Evolutionary conservation across 2,888 invertebrate species (phyloP).

Genomic region (Lasioglossum calceatum): DNA sequence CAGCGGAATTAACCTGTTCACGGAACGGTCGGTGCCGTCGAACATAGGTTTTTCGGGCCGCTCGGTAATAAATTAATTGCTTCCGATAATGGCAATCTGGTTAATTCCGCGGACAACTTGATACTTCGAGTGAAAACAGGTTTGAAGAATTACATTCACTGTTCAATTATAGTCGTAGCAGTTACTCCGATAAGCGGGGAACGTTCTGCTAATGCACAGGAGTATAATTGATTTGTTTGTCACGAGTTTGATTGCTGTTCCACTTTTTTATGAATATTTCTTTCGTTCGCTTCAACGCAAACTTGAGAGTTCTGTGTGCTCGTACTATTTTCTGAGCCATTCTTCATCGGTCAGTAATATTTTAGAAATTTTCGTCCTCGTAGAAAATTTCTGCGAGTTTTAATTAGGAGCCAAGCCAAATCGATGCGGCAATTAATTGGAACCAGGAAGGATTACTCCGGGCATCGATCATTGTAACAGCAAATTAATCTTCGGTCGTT

Average conservation of each 20-base stretch:
- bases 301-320: not conserved
- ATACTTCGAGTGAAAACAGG: not conserved
- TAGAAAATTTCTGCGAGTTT: not conserved
- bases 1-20: constrained; percentile 8
- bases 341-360: not conserved
- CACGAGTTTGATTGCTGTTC: not conserved
- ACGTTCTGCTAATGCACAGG: not conserved
- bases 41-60: not conserved
- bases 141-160: not conserved
- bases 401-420: not conserved
- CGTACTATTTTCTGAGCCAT: not conserved
- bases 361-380: not conserved
- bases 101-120: not conserved
- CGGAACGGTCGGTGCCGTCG: not conserved
- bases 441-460: not conserved
- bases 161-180: not conserved
- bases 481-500: not conserved
- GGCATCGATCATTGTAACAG: not conserved
- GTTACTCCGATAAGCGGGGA: not conserved
- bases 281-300: not conserved
- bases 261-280: not conserved
- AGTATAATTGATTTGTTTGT: not conserved
- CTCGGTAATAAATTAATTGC: constrained; percentile 27
- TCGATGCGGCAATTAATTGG: not conserved
- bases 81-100: not conserved